phyloP scores from a whole-genome alignment of 2,113 vertebrate genomes.

The Danionella cerebrum region DNA sequence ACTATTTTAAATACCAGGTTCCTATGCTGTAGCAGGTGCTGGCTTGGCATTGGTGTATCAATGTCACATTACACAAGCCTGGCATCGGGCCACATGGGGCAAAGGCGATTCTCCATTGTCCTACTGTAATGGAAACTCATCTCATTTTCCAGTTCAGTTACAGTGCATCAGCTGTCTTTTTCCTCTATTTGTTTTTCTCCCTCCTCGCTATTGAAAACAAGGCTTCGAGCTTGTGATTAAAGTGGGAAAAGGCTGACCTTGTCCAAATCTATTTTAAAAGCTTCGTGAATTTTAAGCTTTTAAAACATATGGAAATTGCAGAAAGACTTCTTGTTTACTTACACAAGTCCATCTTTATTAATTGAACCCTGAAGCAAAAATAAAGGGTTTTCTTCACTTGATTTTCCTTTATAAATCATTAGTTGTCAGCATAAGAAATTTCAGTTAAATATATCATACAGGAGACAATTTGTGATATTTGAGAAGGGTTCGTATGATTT shows the following conservation, averaged over 20 bases:
- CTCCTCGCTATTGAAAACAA: background rate
- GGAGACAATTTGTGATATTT: too few relatives aligned
- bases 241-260: background rate
- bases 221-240: background rate
- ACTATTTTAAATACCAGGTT: background rate
- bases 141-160: background rate
- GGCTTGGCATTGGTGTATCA: background rate
- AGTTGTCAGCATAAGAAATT: too few relatives aligned
- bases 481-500: too few relatives aligned
- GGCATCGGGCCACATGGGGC: constrained; percentile 1
- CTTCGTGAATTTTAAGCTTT: too few relatives aligned
- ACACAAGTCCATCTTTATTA: too few relatives aligned
- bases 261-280: background rate
- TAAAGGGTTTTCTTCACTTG: too few relatives aligned
- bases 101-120: constrained; percentile 15
- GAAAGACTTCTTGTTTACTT: too few relatives aligned
- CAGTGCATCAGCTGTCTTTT: background rate
- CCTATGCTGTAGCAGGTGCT: background rate
- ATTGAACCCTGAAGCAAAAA: too few relatives aligned
- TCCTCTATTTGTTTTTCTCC: background rate
- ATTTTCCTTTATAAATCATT: too few relatives aligned
- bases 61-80: background rate
- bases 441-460: too few relatives aligned
- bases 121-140: constrained; percentile 7
- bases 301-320: too few relatives aligned